phyloP scores from a whole-genome alignment of 2,113 vertebrate genomes.

The Colossoma macropomum region DNA sequence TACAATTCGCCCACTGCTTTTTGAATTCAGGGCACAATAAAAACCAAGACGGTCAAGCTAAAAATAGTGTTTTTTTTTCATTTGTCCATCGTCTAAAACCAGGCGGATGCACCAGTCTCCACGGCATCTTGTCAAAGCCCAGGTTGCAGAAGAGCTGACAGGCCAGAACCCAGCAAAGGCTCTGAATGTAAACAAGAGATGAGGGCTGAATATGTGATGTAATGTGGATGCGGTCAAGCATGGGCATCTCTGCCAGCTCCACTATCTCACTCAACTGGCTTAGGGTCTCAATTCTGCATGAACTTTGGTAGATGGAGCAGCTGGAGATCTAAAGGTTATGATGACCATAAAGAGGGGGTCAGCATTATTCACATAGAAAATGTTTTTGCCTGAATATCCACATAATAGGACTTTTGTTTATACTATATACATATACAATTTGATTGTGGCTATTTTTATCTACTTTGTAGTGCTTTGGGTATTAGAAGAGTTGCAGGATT shows the following conservation, averaged over 20 bases:
- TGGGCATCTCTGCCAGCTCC: background rate
- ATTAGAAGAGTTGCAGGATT: too few relatives aligned
- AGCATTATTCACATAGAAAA: background rate
- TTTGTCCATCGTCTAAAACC: background rate
- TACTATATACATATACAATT: too few relatives aligned
- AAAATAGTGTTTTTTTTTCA: slow-evolving; percentile 7
- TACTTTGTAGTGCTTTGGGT: too few relatives aligned
- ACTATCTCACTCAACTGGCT: background rate
- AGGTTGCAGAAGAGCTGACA: slow-evolving; percentile 7
- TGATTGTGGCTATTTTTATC: too few relatives aligned
- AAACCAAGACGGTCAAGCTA: background rate
- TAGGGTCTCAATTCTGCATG: background rate
- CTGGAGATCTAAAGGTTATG: background rate
- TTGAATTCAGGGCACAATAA: background rate
- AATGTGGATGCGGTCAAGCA: background rate
- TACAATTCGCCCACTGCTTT: background rate
- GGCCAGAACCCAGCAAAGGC: slow-evolving; percentile 5
- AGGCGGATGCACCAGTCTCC: background rate
- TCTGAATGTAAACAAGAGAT: slow-evolving; percentile 15
- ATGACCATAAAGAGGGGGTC: background rate
- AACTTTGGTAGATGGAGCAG: slow-evolving; percentile 11
- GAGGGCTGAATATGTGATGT: background rate
- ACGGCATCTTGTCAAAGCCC: slow-evolving; percentile 1
- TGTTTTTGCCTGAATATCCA: background rate
- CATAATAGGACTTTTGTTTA: too few relatives aligned